These are phyloP conservation scores for Andrena cerasifolii DNA, from an alignment of 1,140 invertebrate species.

Conservation along the genomic window DNA sequence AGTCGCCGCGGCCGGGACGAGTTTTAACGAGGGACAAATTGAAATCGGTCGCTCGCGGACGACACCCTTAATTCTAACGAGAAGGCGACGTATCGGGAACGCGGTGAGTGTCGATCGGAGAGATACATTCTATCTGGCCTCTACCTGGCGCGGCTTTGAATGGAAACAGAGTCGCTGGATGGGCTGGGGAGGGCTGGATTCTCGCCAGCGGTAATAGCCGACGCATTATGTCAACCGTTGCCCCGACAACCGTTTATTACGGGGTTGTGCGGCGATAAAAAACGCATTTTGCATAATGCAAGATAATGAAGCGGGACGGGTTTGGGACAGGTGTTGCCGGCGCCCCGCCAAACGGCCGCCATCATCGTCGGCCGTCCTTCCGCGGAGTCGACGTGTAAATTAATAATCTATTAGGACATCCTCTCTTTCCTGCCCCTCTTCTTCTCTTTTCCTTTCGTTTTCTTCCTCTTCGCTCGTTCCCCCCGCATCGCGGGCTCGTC, in stretches of 20 bases:
- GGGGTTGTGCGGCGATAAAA: slow-evolving; percentile 73
- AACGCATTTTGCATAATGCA: slow-evolving; percentile 81
- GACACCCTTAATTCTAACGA: not conserved
- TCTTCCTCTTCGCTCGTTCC: slow-evolving; percentile 19
- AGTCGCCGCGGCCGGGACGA: not conserved
- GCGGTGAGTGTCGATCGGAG: not conserved
- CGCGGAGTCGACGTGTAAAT: slow-evolving; percentile 75
- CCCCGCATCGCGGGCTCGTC: not conserved
- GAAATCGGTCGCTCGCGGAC: not conserved
- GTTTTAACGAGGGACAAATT: slow-evolving; percentile 26
- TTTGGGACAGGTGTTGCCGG: slow-evolving; percentile 77
- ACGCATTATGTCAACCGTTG: slow-evolving; percentile 81
- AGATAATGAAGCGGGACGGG: slow-evolving; percentile 78
- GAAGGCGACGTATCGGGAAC: not conserved
- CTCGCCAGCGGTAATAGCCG: slow-evolving; percentile 73
- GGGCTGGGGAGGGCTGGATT: slow-evolving; percentile 75
- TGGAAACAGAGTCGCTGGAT: slow-evolving; percentile 44
- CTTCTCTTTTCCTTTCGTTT: slow-evolving; percentile 2
- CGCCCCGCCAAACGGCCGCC: slow-evolving; percentile 20
- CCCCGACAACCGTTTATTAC: slow-evolving; percentile 80
- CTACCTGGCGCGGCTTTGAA: not conserved
- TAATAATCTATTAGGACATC: slow-evolving; percentile 78
- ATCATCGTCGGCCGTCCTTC: slow-evolving; percentile 61
- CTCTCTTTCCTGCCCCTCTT: slow-evolving; percentile 35
- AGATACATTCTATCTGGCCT: not conserved